These are phyloP conservation scores for Amphiura filiformis DNA, from an alignment of 35 echinoderm and acorn worm genomes.

Conservation along the genomic window DNA sequence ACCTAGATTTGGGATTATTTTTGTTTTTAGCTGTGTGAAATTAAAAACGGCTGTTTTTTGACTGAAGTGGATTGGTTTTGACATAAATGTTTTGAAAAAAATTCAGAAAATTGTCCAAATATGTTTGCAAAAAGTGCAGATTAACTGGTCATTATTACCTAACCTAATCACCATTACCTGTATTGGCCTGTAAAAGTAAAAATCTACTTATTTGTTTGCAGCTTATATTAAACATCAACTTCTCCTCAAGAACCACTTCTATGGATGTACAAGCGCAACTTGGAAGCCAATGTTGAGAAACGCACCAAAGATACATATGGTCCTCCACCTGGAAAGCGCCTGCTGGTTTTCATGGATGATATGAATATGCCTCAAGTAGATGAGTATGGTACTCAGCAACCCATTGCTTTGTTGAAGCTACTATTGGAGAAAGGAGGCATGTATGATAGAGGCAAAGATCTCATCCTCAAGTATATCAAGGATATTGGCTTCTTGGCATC, in stretches of 20 bases:
- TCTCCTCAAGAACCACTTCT: constrained; percentile 94
- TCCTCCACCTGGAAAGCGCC: constrained; percentile 81
- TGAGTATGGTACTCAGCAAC: constrained; percentile 96
- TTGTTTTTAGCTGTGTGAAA: no score
- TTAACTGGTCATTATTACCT: no score
- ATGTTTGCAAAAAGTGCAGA: no score
- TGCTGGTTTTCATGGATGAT: constrained; percentile 98
- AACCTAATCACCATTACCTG: no score
- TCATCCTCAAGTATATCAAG: constrained; percentile 95
- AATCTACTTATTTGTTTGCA: constrained; percentile 43
- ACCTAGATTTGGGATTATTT: no score
- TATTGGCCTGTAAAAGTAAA: no score
- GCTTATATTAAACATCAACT: constrained; percentile 99
- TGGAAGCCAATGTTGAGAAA: constrained; percentile 99
- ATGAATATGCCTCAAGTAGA: constrained; percentile 99
- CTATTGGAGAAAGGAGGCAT: constrained; percentile 97
- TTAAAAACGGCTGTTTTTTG: no score
- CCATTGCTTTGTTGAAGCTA: constrained; percentile 93
- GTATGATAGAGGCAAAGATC: constrained; percentile 97
- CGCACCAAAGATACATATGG: constrained; percentile 98
- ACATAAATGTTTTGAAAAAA: no score
- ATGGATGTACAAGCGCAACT: constrained; percentile 99
- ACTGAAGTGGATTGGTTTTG: no score
- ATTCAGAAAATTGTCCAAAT: no score
- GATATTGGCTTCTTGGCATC: constrained; percentile 91